Evolutionary conservation across 2,888 invertebrate species (phyloP), one percentile per base, ranked within the genome.

Genomic region (Netelia melanura): DNA sequence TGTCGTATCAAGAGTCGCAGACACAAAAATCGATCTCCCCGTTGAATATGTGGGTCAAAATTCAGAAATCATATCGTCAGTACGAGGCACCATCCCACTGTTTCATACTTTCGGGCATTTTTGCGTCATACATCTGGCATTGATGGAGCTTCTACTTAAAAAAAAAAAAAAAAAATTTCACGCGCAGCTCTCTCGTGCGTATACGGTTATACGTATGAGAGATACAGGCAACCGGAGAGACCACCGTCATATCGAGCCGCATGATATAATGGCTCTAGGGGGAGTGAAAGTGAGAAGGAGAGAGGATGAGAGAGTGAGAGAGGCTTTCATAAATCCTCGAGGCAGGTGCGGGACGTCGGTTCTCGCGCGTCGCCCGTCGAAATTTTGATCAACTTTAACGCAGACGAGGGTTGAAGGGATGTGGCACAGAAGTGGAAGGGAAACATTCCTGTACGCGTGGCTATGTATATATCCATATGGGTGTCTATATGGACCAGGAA

Each of bases 321-420:
- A 67, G 61, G 14, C 67, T 77, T 56, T 54, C 65, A 81, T 68
- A 67, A 77, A 84, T 81, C 67, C 67, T 54, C 71, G 23, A 14
- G 68, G 70, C 77, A 77, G 72, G 77, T 72, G 76, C 61, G 65
- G 44, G 38, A 68, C 70, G 81, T 70, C 68, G 68, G 38, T 38
- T 38, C 56, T 76, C 23, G 52, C 54, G 74, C 75, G 52, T 62
- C 68, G 11, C 44, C n/a, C 65, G 72, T 82, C 82, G 71, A 82
- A 81, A 82, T 82, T 82, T 82, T 77, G 82, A 82, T 82, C 71
- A 77, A 82, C 77, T 77, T 82, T 67, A 77, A 67, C 77, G 77
- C 56, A 68, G 61, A 38, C 56, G 38, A 44, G 30, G 64, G 54
- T 17, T 43, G 56, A 75, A 76, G 56, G 10, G 61, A n/a, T 8